Conservation (phyloP, 2,113 vertebrate genomes). For the Tupaia chinensis region DNA sequence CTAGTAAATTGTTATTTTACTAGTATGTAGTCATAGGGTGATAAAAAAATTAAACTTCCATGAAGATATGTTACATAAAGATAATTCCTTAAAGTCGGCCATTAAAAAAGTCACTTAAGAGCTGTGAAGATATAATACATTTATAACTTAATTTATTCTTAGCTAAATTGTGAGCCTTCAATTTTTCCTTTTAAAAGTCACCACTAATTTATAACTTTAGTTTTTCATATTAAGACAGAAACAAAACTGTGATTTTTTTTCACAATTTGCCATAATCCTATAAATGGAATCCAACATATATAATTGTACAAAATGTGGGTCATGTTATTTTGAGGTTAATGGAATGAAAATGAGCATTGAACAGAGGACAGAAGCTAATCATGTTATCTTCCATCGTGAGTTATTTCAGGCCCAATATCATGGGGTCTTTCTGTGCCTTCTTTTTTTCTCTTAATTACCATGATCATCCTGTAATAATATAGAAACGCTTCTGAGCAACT, state of each 20-base stretch:
- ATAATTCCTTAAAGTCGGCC: constrained; percentile 39
- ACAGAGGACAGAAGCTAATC: neutral
- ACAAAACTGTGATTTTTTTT: constrained; percentile 21
- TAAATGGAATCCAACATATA: neutral
- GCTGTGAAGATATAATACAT: neutral
- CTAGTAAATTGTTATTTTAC: neutral
- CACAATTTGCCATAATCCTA: neutral
- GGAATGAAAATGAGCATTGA: neutral
- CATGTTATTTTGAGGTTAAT: neutral
- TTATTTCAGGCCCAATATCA: neutral
- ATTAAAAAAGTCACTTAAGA: constrained; percentile 35
- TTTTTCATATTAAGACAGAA: constrained; percentile 30
- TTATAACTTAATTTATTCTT: constrained; percentile 44
- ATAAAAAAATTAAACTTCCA: neutral
- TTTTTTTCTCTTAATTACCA: constrained; percentile 41
- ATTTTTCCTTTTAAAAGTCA: neutral
- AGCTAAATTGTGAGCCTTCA: neutral
- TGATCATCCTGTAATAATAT: neutral
- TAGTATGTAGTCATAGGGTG: neutral
- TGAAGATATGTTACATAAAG: neutral
- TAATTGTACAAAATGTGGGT: constrained; percentile 27
- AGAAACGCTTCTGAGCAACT: neutral
- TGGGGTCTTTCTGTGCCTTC: neutral
- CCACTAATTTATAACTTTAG: neutral
- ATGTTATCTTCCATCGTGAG: neutral